Evolutionary conservation across 2,797 vertebrate genomes (phyloP).

Genomic region (Stomatorhinus walkeri): DNA sequence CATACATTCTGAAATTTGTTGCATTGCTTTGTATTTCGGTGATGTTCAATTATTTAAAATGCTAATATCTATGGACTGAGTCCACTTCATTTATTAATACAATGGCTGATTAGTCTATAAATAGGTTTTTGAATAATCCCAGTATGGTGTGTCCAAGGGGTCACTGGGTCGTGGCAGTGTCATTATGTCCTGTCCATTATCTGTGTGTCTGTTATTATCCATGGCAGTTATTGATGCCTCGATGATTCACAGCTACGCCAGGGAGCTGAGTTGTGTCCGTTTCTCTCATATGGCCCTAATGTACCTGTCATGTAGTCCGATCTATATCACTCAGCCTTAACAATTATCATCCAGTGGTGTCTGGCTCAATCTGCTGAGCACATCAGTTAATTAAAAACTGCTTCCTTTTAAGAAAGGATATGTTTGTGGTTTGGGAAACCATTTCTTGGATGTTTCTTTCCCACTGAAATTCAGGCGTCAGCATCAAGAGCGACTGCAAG

Average conservation of each 20-base stretch:
- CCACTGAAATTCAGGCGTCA: background rate
- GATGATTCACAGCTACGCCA: background rate
- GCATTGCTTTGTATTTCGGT: background rate
- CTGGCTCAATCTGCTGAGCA: background rate
- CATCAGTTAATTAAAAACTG: background rate
- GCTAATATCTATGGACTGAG: background rate
- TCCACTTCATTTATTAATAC: background rate
- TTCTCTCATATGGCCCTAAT: background rate
- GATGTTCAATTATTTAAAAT: background rate
- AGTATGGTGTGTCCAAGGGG: background rate
- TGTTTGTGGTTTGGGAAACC: background rate
- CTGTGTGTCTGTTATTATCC: background rate
- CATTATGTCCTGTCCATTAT: background rate
- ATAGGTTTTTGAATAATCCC: background rate
- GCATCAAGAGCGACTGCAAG: background rate
- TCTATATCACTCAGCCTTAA: background rate
- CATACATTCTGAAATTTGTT: background rate
- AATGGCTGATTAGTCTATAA: background rate
- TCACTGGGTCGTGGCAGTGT: background rate
- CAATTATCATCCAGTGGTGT: background rate
- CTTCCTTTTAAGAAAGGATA: background rate
- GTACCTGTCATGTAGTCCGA: background rate
- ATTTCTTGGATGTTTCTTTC: background rate
- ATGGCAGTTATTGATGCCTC: background rate
- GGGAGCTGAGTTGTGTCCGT: background rate